Percentiles rank a stretch among this genome's conserved stretches.
Conservation (phyloP, 2,888 invertebrate species). For the Ferdinandea cuprea region DNA sequence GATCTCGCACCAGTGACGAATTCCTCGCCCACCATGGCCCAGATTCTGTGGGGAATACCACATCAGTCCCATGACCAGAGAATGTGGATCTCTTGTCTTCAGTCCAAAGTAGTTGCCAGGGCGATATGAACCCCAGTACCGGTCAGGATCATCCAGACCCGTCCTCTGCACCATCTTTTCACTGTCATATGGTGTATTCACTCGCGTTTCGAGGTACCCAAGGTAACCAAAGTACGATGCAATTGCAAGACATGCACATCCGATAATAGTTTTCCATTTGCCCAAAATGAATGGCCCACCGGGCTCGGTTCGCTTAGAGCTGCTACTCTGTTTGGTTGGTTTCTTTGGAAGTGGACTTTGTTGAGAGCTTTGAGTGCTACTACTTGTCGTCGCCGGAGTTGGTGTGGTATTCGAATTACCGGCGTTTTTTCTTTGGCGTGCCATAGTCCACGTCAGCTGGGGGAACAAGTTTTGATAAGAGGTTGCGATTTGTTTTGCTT, state of each 20-base stretch:
- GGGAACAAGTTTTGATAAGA: neutral
- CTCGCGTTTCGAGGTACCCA: constrained; percentile 93
- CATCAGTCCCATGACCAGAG: constrained; percentile 96
- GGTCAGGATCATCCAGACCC: constrained; percentile 89
- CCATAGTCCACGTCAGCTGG: constrained; percentile 68
- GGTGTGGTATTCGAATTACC: constrained; percentile 51
- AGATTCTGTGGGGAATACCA: constrained; percentile 93
- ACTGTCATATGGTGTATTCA: constrained; percentile 92
- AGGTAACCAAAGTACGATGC: constrained; percentile 90
- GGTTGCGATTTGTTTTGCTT: neutral
- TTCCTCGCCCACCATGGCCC: constrained; percentile 88
- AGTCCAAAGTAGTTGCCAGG: constrained; percentile 95
- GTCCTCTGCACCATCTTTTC: constrained; percentile 89
- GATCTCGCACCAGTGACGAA: constrained; percentile 97
- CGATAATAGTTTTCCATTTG: constrained; percentile 86
- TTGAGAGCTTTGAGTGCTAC: constrained; percentile 63
- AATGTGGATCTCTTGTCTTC: constrained; percentile 94
- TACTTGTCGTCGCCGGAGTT: constrained; percentile 65
- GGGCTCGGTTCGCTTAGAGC: constrained; percentile 28
- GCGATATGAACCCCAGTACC: constrained; percentile 97
- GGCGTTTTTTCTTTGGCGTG: constrained; percentile 64
- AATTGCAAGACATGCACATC: constrained; percentile 86
- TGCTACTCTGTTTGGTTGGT: constrained; percentile 41
- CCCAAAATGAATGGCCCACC: constrained; percentile 78
- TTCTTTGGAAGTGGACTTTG: constrained; percentile 63